Percentiles rank a stretch among this genome's conserved stretches.
These are phyloP conservation scores for Aradophagus sp. DNA, from an alignment of 1,140 invertebrate species.

Conservation along the genomic window DNA sequence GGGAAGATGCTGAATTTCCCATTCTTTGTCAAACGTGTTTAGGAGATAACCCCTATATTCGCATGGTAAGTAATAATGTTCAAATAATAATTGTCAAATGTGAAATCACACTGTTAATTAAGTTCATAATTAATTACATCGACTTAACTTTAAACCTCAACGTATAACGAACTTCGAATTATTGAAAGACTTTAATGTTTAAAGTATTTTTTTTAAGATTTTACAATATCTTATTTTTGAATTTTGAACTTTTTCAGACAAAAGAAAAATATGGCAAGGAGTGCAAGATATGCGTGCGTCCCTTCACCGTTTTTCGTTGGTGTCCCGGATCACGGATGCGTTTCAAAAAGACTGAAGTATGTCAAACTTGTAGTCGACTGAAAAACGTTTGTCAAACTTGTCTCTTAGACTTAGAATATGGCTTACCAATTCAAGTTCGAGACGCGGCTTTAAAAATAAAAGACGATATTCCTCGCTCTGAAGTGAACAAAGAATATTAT, in stretches of 20 bases:
- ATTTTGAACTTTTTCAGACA: too few relatives aligned
- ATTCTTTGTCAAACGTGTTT: slow-evolving; percentile 99
- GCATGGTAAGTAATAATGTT: slow-evolving; percentile 91
- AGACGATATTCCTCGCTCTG: slow-evolving; percentile 96
- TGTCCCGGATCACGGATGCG: slow-evolving; percentile 98
- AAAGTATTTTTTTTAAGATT: too few relatives aligned
- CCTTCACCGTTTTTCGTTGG: slow-evolving; percentile 98
- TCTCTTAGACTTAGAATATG: slow-evolving; percentile 97
- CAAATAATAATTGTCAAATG: too few relatives aligned
- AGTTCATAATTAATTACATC: too few relatives aligned
- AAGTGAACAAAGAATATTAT: slow-evolving; percentile 99
- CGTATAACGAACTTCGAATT: too few relatives aligned
- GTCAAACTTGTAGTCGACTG: slow-evolving; percentile 98
- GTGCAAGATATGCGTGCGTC: slow-evolving; percentile 98
- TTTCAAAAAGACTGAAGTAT: slow-evolving; percentile 99
- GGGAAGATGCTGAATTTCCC: slow-evolving; percentile 99
- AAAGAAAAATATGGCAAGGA: slow-evolving; percentile 99
- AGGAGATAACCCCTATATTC: slow-evolving; percentile 98
- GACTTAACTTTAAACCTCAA: too few relatives aligned
- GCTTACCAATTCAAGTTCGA: slow-evolving; percentile 94
- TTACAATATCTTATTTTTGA: too few relatives aligned
- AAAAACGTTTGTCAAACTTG: slow-evolving; percentile 99
- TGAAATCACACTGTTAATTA: too few relatives aligned
- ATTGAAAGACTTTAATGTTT: too few relatives aligned
- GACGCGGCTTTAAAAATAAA: slow-evolving; percentile 96